These are phyloP conservation scores for Neocrepidodera transversa DNA, from an alignment of 2,888 invertebrate species.

Conservation along the genomic window DNA sequence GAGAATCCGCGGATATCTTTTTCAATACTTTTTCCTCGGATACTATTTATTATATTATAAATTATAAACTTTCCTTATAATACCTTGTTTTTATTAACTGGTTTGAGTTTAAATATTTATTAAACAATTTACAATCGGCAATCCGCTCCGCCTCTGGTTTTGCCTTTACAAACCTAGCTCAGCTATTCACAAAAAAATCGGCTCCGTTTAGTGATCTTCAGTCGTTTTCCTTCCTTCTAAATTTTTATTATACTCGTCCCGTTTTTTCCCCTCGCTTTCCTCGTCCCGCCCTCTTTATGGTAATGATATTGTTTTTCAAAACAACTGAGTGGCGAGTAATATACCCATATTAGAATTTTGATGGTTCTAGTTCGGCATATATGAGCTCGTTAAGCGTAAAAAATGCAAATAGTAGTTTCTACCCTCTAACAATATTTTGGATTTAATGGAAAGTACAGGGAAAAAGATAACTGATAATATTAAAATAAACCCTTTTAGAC, in stretches of 20 bases:
- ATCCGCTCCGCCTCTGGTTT: neutral
- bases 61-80: no score
- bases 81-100: no score
- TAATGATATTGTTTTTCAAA: constrained; percentile 38
- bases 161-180: neutral
- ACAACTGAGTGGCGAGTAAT: constrained; percentile 33
- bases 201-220: constrained; percentile 3
- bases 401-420: constrained; percentile 3
- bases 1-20: no score
- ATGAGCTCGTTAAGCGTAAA: constrained; percentile 2
- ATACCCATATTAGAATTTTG: constrained; percentile 7
- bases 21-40: no score
- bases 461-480: neutral
- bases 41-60: no score
- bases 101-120: no score
- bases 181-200: constrained; percentile 1
- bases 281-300: constrained; percentile 26
- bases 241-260: constrained; percentile 3
- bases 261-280: neutral
- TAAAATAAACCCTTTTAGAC: neutral
- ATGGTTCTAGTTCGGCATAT: neutral
- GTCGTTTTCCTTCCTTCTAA: neutral
- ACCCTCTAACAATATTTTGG: neutral
- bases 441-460: neutral
- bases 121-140: no score